Conservation (phyloP, 2,113 vertebrate genomes). For the Elephas maximus region DNA sequence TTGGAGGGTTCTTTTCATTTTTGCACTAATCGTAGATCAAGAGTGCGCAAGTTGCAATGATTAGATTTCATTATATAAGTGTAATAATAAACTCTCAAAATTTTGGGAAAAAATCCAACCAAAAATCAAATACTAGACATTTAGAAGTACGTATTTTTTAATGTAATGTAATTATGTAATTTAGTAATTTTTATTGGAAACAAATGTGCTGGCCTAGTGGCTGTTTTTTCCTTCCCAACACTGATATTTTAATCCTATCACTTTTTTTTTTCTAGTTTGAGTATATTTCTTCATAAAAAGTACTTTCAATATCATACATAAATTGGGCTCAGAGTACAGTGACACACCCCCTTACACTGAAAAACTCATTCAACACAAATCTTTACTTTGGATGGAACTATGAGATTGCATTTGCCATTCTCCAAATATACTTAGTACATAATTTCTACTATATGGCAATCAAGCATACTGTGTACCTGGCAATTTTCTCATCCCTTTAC, state of each 20-base stretch:
- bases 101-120: background rate
- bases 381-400: background rate
- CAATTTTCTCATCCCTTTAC: background rate
- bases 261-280: background rate
- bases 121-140: background rate
- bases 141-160: background rate
- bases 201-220: fast-evolving
- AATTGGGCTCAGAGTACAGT: background rate
- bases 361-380: background rate
- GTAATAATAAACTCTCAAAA: background rate
- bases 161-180: background rate
- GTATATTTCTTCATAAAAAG: background rate
- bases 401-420: background rate
- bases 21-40: background rate
- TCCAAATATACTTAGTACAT: background rate
- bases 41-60: background rate
- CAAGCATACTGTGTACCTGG: background rate
- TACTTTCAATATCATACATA: background rate
- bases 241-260: background rate
- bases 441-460: background rate
- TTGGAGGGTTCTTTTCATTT: background rate
- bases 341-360: background rate
- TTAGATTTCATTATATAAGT: background rate
- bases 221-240: background rate
- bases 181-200: background rate